Percentiles rank a stretch among this genome's conserved stretches.
phyloP scores from a whole-genome alignment of 2,113 vertebrate genomes.

The Embiotoca jacksoni region DNA sequence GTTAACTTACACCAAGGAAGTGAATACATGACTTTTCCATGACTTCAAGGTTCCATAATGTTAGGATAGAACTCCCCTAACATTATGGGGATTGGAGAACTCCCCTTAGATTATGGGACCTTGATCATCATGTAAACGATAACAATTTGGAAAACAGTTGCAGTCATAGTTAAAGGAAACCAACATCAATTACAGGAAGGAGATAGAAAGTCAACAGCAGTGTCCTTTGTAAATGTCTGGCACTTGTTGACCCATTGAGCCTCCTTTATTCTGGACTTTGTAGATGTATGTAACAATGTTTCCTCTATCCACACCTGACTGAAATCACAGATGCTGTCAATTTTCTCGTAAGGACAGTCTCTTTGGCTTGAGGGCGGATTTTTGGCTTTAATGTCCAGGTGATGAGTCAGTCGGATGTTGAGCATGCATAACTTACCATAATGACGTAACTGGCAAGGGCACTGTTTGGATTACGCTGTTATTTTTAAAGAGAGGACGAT shows the following conservation, averaged over 20 bases:
- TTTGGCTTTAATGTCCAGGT: conserved; percentile 29
- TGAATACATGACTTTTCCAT: too few species aligned
- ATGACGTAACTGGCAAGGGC: conserved; percentile 31
- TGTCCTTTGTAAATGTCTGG: neutral
- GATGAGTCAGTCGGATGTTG: conserved; percentile 16
- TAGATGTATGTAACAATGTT: neutral
- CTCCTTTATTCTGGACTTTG: too few species aligned
- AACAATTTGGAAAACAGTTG: neutral
- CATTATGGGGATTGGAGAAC: too few species aligned
- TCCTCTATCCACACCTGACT: neutral
- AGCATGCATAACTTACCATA: neutral
- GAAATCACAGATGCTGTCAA: neutral
- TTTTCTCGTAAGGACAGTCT: neutral
- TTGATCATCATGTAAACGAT: too few species aligned
- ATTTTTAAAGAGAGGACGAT: conserved; percentile 46
- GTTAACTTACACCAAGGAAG: too few species aligned
- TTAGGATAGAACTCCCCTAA: too few species aligned
- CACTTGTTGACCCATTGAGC: neutral
- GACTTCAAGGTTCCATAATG: too few species aligned
- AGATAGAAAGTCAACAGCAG: neutral
- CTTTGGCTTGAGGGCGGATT: conserved; percentile 1
- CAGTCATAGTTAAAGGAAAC: neutral
- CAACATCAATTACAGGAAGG: too few species aligned
- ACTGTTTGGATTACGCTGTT: conserved; percentile 18
- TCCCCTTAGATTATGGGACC: too few species aligned